A percentile compares a stretch with the other conserved stretches of the same genome.
phyloP scores from a whole-genome alignment of 2,888 invertebrate species.

The Terebella lapidaria region DNA sequence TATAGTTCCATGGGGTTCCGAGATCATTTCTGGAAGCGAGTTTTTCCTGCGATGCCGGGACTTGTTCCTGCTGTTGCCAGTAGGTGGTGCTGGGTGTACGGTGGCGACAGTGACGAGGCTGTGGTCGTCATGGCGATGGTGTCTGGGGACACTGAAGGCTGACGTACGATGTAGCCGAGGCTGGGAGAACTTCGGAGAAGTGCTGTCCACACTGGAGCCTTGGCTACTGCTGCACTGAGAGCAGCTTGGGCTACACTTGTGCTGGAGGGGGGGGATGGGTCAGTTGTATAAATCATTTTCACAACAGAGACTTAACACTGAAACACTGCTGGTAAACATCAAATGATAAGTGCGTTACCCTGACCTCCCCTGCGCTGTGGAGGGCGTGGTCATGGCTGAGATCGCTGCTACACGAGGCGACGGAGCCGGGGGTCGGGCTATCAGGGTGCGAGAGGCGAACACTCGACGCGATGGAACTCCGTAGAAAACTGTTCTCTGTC shows the following conservation, averaged over 20 bases:
- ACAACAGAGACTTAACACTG: no score
- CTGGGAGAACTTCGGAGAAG: slow-evolving; percentile 1
- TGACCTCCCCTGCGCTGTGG: no score
- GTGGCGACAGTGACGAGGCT: not conserved
- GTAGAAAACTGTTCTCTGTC: slow-evolving; percentile 37
- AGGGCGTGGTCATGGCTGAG: no score
- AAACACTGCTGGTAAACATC: no score
- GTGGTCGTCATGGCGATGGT: not conserved
- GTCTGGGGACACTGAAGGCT: not conserved
- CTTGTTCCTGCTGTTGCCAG: not conserved
- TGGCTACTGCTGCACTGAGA: slow-evolving; percentile 3
- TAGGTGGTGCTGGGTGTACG: not conserved
- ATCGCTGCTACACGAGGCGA: no score
- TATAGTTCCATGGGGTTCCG: slow-evolving; percentile 27
- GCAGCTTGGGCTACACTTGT: slow-evolving; percentile 1
- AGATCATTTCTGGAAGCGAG: slow-evolving; percentile 32
- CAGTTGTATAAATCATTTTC: no score
- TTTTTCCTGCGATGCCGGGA: not conserved
- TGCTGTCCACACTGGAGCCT: slow-evolving; percentile 3
- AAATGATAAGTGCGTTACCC: no score
- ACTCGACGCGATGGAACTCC: slow-evolving; percentile 26
- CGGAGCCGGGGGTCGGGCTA: no score
- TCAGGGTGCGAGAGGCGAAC: no score
- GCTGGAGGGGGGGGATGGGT: not conserved
- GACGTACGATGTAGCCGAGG: not conserved